Evolutionary conservation across 2,797 vertebrate genomes (phyloP).

Genomic region (Notamacropus eugenii): DNA sequence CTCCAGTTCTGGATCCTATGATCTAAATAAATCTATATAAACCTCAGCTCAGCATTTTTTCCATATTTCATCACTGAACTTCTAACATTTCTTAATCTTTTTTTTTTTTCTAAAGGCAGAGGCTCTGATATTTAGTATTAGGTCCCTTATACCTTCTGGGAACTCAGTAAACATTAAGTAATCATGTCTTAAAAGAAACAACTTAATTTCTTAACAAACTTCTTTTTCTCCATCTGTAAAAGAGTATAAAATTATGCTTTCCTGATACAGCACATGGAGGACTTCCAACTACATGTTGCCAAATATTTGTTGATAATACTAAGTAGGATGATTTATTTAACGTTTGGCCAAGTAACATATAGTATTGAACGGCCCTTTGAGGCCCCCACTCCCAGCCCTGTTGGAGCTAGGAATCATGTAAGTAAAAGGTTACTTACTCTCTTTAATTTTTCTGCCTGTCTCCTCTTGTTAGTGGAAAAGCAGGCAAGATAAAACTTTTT

Average conservation of each 20-base stretch:
- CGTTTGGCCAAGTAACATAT: not conserved
- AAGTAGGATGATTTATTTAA: constrained; percentile 35
- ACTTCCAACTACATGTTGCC: not conserved
- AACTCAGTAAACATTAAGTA: not conserved
- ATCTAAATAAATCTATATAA: not conserved
- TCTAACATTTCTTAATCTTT: not conserved
- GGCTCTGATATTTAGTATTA: not conserved
- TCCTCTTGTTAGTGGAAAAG: constrained; percentile 45
- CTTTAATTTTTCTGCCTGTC: constrained; percentile 63
- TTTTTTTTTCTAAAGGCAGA: not conserved
- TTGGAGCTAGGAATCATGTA: constrained; percentile 30
- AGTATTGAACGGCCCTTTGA: constrained; percentile 30
- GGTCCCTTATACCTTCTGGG: not conserved
- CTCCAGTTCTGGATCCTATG: not conserved
- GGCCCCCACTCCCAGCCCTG: not conserved
- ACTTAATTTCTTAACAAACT: constrained; percentile 3
- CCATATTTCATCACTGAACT: not conserved
- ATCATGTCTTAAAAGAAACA: not conserved
- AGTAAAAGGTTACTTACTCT: constrained; percentile 11
- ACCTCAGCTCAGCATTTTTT: not conserved
- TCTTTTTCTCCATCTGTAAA: constrained; percentile 17
- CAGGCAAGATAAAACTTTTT: constrained; percentile 41
- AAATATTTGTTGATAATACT: constrained; percentile 48
- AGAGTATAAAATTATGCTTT: constrained; percentile 30
- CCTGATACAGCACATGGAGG: not conserved